Evolutionary conservation across 2,797 vertebrate species (phyloP).

Genomic region (Hydrophis major): DNA sequence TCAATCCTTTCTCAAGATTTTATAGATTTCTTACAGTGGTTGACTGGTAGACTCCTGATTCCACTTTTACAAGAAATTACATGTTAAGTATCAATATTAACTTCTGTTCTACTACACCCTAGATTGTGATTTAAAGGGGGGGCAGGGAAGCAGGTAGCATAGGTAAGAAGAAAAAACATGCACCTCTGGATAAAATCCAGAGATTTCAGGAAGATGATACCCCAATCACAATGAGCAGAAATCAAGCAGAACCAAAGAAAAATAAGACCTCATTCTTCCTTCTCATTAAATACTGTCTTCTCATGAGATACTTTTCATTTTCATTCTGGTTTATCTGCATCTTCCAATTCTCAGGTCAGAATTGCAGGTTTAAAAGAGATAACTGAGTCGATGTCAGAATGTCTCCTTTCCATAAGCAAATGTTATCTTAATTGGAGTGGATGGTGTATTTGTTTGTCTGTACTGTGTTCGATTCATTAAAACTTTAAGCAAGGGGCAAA

Average conservation of each 20-base stretch:
- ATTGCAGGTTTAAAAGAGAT: not conserved
- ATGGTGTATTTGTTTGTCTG: not conserved
- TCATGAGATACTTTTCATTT: not conserved
- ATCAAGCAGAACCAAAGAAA: not conserved
- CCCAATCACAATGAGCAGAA: not conserved
- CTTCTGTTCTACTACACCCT: not conserved
- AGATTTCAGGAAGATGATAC: not conserved
- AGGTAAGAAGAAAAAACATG: not conserved
- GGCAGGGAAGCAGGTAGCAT: not conserved
- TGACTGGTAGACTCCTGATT: not conserved
- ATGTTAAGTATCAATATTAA: not conserved
- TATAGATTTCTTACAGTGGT: not conserved
- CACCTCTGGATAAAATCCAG: not conserved
- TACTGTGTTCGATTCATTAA: not conserved
- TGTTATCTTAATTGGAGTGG: not conserved
- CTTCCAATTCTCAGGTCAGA: not conserved
- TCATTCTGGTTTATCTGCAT: not conserved
- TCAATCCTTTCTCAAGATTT: not conserved
- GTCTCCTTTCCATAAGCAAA: constrained; percentile 11
- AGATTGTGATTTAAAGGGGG: not conserved
- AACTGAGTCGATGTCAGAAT: not conserved
- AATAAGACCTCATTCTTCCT: not conserved
- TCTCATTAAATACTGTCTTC: not conserved
- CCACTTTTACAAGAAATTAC: not conserved
- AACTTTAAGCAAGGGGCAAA: not conserved